These are phyloP conservation scores for Agrotis ipsilon DNA, from an alignment of 2,888 invertebrate genomes.

Conservation along the genomic window DNA sequence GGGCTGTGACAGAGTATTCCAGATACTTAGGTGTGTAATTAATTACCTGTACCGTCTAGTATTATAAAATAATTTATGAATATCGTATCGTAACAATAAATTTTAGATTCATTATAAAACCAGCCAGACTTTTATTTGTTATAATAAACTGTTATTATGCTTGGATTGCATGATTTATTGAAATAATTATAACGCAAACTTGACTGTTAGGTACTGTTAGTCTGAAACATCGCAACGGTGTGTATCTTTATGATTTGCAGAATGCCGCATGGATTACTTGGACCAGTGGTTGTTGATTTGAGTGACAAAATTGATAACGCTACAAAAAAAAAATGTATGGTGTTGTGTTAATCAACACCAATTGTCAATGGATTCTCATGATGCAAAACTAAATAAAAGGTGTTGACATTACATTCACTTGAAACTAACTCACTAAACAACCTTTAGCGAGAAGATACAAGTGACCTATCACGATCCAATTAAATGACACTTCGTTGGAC, in stretches of 20 bases:
- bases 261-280: too few species aligned
- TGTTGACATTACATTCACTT: not conserved
- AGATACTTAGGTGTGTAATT: constrained; percentile 15
- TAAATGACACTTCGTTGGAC: constrained; percentile 31
- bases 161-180: too few species aligned
- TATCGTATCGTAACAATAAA: too few species aligned
- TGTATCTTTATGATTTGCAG: too few species aligned
- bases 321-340: too few species aligned
- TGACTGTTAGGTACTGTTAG: too few species aligned
- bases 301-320: too few species aligned
- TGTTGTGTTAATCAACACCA: too few species aligned
- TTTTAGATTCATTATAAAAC: not conserved
- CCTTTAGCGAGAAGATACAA: not conserved
- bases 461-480: constrained; percentile 33
- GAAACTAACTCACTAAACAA: not conserved
- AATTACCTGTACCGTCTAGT: constrained; percentile 1
- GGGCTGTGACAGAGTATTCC: constrained; percentile 34
- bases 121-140: not conserved
- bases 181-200: too few species aligned
- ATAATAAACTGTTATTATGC: not conserved
- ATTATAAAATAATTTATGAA: constrained; percentile 2
- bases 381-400: not conserved
- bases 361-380: not conserved
- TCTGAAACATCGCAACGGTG: too few species aligned
- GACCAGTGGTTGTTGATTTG: too few species aligned